Conservation (phyloP, 2,113 vertebrate genomes). For the Colius striatus region DNA sequence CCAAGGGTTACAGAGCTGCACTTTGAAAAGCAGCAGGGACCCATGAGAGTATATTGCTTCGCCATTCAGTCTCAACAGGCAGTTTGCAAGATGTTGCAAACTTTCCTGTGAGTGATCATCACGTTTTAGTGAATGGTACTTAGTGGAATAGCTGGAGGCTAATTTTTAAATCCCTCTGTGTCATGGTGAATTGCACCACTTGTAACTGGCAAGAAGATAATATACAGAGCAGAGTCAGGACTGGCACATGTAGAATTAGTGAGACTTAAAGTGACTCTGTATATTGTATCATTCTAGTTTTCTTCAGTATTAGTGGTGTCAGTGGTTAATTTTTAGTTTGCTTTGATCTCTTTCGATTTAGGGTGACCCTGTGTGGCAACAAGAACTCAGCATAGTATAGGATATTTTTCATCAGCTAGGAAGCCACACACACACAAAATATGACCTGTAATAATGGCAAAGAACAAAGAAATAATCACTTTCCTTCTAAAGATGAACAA, state of each 20-base stretch:
- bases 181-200: constrained; percentile 44
- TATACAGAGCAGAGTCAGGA: neutral
- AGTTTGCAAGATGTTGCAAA: constrained; percentile 37
- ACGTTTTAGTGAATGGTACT: constrained; percentile 34
- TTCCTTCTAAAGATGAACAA: neutral
- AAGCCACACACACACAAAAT: neutral
- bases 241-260: neutral
- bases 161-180: constrained; percentile 44
- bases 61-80: constrained; percentile 22
- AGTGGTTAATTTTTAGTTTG: neutral
- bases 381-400: neutral
- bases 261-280: neutral
- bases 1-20: constrained; percentile 11
- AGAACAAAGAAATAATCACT: neutral
- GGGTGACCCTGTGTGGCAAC: neutral
- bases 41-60: neutral
- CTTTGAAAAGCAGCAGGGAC: constrained; percentile 52
- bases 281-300: neutral
- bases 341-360: constrained; percentile 9
- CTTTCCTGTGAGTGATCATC: constrained; percentile 23
- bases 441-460: neutral
- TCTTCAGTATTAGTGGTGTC: neutral
- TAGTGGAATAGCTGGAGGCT: constrained; percentile 39
- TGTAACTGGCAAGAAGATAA: constrained; percentile 25
- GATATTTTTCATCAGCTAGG: neutral